phyloP scores from a whole-genome alignment of 2,888 invertebrate genomes.

The Conchocele bisecta region DNA sequence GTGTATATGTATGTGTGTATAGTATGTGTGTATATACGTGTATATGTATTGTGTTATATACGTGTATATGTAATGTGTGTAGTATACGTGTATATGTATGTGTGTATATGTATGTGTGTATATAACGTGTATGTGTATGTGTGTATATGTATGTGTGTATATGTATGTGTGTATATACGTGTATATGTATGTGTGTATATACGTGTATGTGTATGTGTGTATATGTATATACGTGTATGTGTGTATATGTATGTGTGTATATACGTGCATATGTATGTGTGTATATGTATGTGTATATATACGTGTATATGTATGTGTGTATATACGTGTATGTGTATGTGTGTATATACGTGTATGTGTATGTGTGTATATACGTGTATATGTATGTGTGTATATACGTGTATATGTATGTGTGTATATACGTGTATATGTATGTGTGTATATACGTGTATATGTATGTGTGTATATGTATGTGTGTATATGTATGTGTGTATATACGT shows the following conservation, averaged over 20 bases:
- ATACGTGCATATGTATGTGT: background rate
- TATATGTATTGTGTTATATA: background rate
- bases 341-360: background rate
- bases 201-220: background rate
- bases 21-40: background rate
- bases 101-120: background rate
- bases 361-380: background rate
- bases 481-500: background rate
- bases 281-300: background rate
- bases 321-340: background rate
- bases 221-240: background rate
- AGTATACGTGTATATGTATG: background rate
- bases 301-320: background rate
- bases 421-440: background rate
- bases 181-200: background rate
- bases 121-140: background rate
- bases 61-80: background rate
- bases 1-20: background rate
- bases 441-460: background rate
- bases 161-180: background rate
- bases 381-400: background rate
- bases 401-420: background rate
- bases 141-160: background rate
- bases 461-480: background rate
- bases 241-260: background rate